phyloP scores from a whole-genome alignment of 1,140 invertebrate genomes.

The Lordiphosa stackelbergi region DNA sequence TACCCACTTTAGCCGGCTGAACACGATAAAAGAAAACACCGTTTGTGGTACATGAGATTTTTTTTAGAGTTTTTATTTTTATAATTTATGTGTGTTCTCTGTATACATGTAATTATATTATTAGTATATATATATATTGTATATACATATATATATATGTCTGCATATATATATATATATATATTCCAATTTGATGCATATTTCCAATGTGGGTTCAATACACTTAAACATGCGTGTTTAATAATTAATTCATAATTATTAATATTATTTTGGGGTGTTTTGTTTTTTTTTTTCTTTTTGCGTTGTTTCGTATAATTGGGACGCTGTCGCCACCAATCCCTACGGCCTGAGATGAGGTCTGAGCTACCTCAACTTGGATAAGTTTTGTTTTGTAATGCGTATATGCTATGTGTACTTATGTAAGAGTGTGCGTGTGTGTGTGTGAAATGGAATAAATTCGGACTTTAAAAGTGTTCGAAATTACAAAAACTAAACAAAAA shows the following conservation, averaged over 20 bases:
- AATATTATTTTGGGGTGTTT: conserved; percentile 2
- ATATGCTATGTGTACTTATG: conserved; percentile 17
- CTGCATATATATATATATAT: conserved; percentile 41
- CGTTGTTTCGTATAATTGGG: too few species aligned
- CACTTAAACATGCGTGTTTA: conserved; percentile 42
- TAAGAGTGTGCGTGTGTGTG: conserved; percentile 11
- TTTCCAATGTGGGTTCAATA: conserved; percentile 29
- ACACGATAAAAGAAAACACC: too few species aligned
- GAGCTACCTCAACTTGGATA: not conserved
- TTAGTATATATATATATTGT: conserved; percentile 35
- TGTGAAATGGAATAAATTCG: conserved; percentile 13
- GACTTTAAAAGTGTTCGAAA: conserved; percentile 13
- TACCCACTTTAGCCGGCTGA: too few species aligned
- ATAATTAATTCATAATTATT: conserved; percentile 9
- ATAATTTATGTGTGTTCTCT: conserved; percentile 62
- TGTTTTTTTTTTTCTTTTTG: too few species aligned
- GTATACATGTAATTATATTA: conserved; percentile 73
- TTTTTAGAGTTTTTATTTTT: conserved; percentile 63
- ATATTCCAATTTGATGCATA: conserved; percentile 24
- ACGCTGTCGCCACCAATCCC: conserved; percentile 5
- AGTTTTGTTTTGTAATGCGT: conserved; percentile 30
- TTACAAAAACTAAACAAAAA: conserved; percentile 4
- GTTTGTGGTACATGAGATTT: conserved; percentile 1
- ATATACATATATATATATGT: conserved; percentile 22
- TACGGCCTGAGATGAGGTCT: not conserved